These are phyloP conservation scores for Helogale parvula DNA, from an alignment of 2,113 vertebrate species.

Conservation along the genomic window DNA sequence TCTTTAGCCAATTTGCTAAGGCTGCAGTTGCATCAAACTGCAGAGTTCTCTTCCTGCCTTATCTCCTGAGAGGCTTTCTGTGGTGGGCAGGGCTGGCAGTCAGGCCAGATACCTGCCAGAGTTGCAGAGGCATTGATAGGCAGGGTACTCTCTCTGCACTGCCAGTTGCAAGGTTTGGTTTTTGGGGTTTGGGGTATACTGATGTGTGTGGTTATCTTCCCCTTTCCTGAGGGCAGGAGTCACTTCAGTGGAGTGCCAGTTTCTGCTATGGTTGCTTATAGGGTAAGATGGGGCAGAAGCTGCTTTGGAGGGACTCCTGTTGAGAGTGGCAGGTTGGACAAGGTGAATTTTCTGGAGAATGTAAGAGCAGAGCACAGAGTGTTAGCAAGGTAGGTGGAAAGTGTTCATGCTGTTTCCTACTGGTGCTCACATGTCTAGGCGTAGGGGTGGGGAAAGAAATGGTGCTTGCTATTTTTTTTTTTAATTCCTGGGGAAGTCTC, in stretches of 20 bases:
- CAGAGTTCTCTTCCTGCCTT: neutral
- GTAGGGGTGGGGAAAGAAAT: neutral
- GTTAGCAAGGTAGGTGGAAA: neutral
- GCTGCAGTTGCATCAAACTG: neutral
- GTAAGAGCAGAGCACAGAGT: neutral
- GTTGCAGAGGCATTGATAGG: neutral
- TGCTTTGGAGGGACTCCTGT: neutral
- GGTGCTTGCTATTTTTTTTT: neutral
- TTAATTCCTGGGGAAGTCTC: neutral
- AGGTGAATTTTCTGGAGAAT: neutral
- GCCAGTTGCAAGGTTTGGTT: neutral
- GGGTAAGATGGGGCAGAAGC: neutral
- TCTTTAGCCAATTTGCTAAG: neutral
- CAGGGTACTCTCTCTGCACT: neutral
- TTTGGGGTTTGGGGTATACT: neutral
- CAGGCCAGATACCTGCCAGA: neutral
- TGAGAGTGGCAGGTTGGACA: neutral
- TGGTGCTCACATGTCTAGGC: neutral
- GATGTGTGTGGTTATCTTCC: neutral
- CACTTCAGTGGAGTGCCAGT: neutral
- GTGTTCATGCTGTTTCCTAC: neutral
- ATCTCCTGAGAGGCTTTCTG: neutral
- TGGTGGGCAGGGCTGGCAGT: neutral
- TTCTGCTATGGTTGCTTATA: neutral
- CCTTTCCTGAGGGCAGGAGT: neutral